Conservation (phyloP, 2,888 invertebrate genomes). For the Meloe dianella region DNA sequence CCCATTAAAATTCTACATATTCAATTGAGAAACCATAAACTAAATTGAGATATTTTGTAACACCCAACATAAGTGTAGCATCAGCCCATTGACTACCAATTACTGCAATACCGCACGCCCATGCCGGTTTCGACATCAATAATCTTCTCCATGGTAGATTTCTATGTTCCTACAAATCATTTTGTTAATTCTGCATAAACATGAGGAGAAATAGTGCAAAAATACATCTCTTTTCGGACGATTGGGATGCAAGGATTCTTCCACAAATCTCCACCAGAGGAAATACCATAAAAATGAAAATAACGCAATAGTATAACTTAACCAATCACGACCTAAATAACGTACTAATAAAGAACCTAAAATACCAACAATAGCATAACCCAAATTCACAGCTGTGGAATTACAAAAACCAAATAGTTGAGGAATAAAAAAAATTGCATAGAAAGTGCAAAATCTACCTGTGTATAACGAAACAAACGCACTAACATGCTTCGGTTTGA, state of each 20-base stretch:
- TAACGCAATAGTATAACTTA: constrained; percentile 62
- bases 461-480: constrained; percentile 65
- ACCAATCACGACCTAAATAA: constrained; percentile 62
- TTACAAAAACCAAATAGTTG: neutral
- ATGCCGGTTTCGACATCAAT: constrained; percentile 64
- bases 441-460: constrained; percentile 50
- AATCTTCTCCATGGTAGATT: constrained; percentile 63
- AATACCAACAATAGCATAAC: constrained; percentile 64
- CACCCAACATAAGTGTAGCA: constrained; percentile 65
- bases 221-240: constrained; percentile 57
- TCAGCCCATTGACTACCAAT: constrained; percentile 68
- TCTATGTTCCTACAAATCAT: constrained; percentile 52
- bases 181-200: constrained; percentile 1
- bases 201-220: neutral
- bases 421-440: neutral
- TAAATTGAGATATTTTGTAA: constrained; percentile 65
- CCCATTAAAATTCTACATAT: constrained; percentile 55
- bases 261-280: constrained; percentile 64
- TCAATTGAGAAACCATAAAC: constrained; percentile 67
- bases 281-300: constrained; percentile 64
- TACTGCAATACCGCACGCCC: constrained; percentile 66
- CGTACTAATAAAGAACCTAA: constrained; percentile 63
- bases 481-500: constrained; percentile 64
- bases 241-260: constrained; percentile 62
- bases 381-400: constrained; percentile 63